Percentiles rank a stretch among this genome's conserved stretches.
phyloP scores from a whole-genome alignment of 2,888 invertebrate species.

The Mimas tiliae region DNA sequence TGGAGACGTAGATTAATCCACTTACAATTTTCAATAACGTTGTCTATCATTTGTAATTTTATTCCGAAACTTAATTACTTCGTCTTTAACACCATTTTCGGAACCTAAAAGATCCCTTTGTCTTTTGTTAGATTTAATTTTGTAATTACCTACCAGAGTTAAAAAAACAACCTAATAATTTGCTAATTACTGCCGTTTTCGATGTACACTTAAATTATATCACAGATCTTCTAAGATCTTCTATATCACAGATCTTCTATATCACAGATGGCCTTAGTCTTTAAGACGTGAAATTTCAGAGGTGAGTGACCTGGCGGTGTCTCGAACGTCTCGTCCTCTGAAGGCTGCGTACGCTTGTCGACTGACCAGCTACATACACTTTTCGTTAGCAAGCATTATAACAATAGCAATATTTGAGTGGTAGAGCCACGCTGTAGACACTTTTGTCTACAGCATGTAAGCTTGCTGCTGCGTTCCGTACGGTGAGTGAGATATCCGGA shows the following conservation, averaged over 20 bases:
- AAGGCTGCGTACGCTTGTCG: not conserved
- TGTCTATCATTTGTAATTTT: constrained; percentile 38
- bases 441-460: too few species aligned
- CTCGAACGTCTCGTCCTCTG: not conserved
- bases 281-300: too few species aligned
- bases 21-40: constrained; percentile 52
- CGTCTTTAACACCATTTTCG: constrained; percentile 9
- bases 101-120: constrained; percentile 27
- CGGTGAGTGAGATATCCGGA: too few species aligned
- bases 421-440: too few species aligned
- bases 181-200: not conserved
- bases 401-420: not conserved
- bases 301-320: constrained; percentile 9
- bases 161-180: too few species aligned
- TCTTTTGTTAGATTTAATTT: constrained; percentile 15
- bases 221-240: not conserved
- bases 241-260: not conserved
- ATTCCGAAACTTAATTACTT: constrained; percentile 31
- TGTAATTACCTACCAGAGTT: not conserved
- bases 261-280: too few species aligned
- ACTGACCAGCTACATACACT: not conserved
- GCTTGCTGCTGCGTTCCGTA: too few species aligned
- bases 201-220: not conserved
- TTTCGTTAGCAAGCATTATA: not conserved
- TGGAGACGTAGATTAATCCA: constrained; percentile 61